A percentile compares a stretch with the other conserved stretches of the same genome.
Evolutionary conservation across 1,140 invertebrate species (phyloP).

Genomic region (Wasmannia auropunctata): DNA sequence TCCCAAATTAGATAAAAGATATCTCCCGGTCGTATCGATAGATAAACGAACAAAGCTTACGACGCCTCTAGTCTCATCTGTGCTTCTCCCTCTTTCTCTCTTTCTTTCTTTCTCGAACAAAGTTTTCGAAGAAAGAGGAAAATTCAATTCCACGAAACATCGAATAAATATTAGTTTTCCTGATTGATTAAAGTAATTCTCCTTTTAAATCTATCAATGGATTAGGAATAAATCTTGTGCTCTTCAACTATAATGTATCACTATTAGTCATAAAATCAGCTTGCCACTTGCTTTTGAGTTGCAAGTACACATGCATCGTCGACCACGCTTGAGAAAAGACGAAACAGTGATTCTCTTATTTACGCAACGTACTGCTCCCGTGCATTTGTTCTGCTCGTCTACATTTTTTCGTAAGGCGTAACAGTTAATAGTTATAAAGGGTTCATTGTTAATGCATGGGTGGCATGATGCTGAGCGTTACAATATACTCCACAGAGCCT

Average conservation of each 20-base stretch:
- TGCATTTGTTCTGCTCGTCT: not conserved
- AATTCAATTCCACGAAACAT: constrained; percentile 1
- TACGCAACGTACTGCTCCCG: not conserved
- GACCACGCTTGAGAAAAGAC: not conserved
- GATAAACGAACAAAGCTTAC: constrained; percentile 2
- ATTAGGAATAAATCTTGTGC: not conserved
- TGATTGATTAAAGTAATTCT: not conserved
- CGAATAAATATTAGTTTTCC: constrained; percentile 27
- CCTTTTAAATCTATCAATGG: not conserved
- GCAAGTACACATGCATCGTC: not conserved
- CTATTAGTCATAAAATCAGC: not conserved
- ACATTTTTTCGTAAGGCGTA: constrained; percentile 5
- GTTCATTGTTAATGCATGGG: constrained; percentile 44
- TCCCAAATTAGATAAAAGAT: constrained; percentile 8
- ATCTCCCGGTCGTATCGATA: not conserved
- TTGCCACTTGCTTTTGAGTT: not conserved
- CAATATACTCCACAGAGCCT: not conserved
- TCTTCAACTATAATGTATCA: not conserved
- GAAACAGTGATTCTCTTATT: constrained; percentile 34
- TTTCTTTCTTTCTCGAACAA: not conserved
- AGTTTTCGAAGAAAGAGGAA: constrained; percentile 7
- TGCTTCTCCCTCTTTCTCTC: not conserved
- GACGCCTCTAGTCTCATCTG: not conserved
- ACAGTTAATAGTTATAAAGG: constrained; percentile 42
- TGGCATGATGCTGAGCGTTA: not conserved